phyloP scores from a whole-genome alignment of 2,113 vertebrate species.

The Pithys albifrons region DNA sequence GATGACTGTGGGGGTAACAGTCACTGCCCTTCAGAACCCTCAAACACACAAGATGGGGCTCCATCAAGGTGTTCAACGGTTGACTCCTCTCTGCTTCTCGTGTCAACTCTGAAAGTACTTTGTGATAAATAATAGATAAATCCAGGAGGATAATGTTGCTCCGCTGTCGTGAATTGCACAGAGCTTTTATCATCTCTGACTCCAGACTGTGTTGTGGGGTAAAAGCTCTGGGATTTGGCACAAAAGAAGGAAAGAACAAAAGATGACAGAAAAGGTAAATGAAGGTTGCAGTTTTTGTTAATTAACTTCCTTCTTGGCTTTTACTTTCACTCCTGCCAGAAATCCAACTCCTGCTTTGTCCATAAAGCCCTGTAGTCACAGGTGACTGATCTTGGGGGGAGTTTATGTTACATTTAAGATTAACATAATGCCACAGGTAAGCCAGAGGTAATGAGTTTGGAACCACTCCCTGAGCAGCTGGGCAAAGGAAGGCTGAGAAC shows the following conservation, averaged over 20 bases:
- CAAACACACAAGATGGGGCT: not conserved
- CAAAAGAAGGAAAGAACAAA: slow-evolving; percentile 1
- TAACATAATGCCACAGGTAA: not conserved
- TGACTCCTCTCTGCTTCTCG: not conserved
- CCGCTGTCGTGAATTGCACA: not conserved
- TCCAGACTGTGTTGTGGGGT: not conserved
- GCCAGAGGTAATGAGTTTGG: slow-evolving; percentile 23
- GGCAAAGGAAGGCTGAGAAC: not conserved
- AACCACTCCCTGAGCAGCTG: not conserved
- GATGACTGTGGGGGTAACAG: not conserved
- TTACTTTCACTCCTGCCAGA: not conserved
- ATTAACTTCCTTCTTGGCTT: slow-evolving; percentile 31
- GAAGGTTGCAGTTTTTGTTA: slow-evolving; percentile 1
- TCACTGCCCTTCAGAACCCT: not conserved
- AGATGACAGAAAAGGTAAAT: not conserved
- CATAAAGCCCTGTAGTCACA: not conserved
- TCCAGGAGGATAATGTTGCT: slow-evolving; percentile 15
- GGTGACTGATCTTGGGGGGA: slow-evolving; percentile 15
- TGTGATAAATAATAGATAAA: slow-evolving; percentile 53
- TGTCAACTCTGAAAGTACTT: not conserved
- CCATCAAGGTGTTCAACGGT: not conserved
- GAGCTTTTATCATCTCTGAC: not conserved
- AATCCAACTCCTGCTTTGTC: slow-evolving; percentile 56
- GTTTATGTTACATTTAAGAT: slow-evolving; percentile 49
- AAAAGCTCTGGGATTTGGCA: slow-evolving; percentile 42